phyloP scores from a whole-genome alignment of 2,797 vertebrate genomes.

The Gymnodraco acuticeps region DNA sequence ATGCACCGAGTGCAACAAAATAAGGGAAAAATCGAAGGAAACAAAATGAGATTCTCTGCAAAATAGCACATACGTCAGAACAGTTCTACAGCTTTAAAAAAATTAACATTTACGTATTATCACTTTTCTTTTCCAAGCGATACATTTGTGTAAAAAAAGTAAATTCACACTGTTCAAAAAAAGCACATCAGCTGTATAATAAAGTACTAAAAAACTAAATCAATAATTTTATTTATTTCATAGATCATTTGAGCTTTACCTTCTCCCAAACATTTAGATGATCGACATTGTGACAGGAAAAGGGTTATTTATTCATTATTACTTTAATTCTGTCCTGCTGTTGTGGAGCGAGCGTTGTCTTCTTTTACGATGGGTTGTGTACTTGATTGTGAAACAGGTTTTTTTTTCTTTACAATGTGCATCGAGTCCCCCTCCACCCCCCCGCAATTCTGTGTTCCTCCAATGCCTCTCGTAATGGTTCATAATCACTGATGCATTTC shows the following conservation, averaged over 20 bases:
- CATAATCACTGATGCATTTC: conserved; percentile 82
- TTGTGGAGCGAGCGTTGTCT: conserved; percentile 84
- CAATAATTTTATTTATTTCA: conserved; percentile 87
- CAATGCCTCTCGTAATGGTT: conserved; percentile 81
- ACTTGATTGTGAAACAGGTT: conserved; percentile 83
- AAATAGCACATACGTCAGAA: conserved; percentile 88
- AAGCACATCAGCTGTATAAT: conserved; percentile 98
- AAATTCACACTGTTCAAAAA: conserved; percentile 97
- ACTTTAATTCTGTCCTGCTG: conserved; percentile 86
- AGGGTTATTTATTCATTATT: conserved; percentile 83
- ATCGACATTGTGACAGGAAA: conserved; percentile 89
- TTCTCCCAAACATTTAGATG: conserved; percentile 85
- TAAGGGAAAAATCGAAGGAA: conserved; percentile 53
- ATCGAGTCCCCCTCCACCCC: conserved; percentile 52
- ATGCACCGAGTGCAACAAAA: conserved; percentile 88
- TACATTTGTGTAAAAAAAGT: conserved; percentile 90
- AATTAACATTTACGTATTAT: conserved; percentile 88
- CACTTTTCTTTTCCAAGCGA: conserved; percentile 86
- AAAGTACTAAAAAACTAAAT: conserved; percentile 99
- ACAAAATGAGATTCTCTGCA: conserved; percentile 84
- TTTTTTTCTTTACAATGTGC: conserved; percentile 85
- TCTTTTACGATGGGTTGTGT: conserved; percentile 84
- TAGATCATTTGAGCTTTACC: conserved; percentile 87
- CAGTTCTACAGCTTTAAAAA: conserved; percentile 93
- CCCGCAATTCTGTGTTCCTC: conserved; percentile 84